Conservation (phyloP, 2,888 invertebrate genomes). For the Drosophila sordidapex region DNA sequence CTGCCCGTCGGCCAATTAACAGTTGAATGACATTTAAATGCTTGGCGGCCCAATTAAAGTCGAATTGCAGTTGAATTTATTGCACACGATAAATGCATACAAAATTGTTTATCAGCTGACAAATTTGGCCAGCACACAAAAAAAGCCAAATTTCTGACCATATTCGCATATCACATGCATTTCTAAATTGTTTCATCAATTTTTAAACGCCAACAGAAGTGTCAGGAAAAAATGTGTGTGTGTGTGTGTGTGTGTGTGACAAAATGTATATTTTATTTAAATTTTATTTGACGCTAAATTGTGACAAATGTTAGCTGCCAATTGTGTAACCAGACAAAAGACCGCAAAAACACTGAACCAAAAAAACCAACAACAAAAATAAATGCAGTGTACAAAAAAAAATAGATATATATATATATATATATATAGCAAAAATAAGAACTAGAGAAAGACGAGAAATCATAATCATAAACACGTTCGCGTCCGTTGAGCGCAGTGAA, state of each 20-base stretch:
- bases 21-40: conserved; percentile 80
- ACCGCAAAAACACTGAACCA: conserved; percentile 52
- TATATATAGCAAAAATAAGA: conserved; percentile 9
- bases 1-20: conserved; percentile 56
- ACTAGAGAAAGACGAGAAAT: conserved; percentile 48
- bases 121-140: conserved; percentile 41
- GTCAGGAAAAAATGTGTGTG: conserved; percentile 71
- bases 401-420: accelerated
- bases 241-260: conserved; percentile 29
- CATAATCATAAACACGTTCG: conserved; percentile 68
- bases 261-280: conserved; percentile 74
- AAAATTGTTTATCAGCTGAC: conserved; percentile 49
- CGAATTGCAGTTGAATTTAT: conserved; percentile 49
- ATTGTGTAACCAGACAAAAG: conserved; percentile 71
- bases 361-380: conserved; percentile 20
- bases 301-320: conserved; percentile 78
- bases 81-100: conserved; percentile 53
- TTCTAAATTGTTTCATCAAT: conserved; percentile 71
- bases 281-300: conserved; percentile 70
- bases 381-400: conserved; percentile 12
- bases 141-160: conserved; percentile 15
- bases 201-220: conserved; percentile 65
- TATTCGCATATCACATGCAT: conserved; percentile 41
- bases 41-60: conserved; percentile 58
- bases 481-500: conserved; percentile 41